Evolutionary conservation across 2,888 invertebrate genomes (phyloP), one percentile per base, ranked within the genome.

Genomic region (Parochlus steinenii): DNA sequence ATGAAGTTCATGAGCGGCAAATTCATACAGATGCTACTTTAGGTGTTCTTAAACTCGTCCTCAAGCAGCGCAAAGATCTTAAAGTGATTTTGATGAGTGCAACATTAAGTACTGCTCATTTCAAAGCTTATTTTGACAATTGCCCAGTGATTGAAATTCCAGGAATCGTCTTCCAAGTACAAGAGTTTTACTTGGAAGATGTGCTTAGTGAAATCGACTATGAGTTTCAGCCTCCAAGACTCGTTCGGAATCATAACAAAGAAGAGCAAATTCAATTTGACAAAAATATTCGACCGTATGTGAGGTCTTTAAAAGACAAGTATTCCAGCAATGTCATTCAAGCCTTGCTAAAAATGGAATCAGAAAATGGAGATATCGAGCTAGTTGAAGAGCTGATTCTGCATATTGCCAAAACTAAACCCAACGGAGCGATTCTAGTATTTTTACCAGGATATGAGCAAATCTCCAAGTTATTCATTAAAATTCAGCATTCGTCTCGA

Each of bases 71-170:
- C 5, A 63, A 60, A 19, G 75, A 83, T 47, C 58, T 93, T 6
- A 87, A 86, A 62, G 61, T 93, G 0, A 75, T 95, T 42, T 61
- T 95, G 12, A 95, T 95, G 93, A 90, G 90, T 54, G 93, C 93
- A 1, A 93, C 93, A 0, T 64, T 95, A 32, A 85, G 90, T 51
- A 78, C 89, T 0, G 72, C 81, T 14, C 69, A 71, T 41, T 80
- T 93, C 51, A 79, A 82, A 0, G 53, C 62, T 31, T 87, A 85
- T 56, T 87, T 74, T 44, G 54, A 69, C 39, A 57, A 71, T 40
- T 81, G 83, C 47, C 78, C 80, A 0, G 70, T 70, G 46, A 55
- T 87, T 38, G 71, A 78, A 45, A 85, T 90, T 40, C 80, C 85
- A 34, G 92, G 93, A 1, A 73, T 81, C 26, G 85, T 87, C 1